phyloP scores from a whole-genome alignment of 2,797 vertebrate species.

The Eulemur rubriventer region DNA sequence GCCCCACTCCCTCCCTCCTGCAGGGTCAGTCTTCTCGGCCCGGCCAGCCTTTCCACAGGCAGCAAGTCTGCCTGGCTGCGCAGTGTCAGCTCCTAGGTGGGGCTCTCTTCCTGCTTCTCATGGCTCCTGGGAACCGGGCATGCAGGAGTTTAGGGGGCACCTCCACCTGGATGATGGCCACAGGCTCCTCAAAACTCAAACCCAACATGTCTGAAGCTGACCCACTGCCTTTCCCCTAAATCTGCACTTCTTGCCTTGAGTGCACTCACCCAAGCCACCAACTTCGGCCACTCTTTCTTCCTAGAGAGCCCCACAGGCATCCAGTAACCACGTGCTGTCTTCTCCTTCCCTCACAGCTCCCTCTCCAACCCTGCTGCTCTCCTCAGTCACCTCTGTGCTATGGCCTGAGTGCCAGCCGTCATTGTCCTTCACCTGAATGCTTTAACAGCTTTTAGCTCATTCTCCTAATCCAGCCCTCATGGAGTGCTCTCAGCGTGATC shows the following conservation, averaged over 20 bases:
- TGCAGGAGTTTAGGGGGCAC: background rate
- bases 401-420: background rate
- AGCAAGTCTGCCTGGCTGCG: rapidly evolving
- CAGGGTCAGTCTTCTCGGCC: background rate
- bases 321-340: rapidly evolving
- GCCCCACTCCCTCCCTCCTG: rapidly evolving
- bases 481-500: background rate
- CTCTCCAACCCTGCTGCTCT: background rate
- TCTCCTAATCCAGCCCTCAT: background rate
- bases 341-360: too few species aligned
- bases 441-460: background rate
- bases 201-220: background rate
- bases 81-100: background rate
- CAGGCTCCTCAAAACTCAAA: background rate
- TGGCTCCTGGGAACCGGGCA: background rate
- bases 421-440: background rate
- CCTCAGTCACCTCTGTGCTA: rapidly evolving
- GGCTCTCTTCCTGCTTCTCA: background rate
- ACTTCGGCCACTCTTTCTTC: background rate
- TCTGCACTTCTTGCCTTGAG: background rate
- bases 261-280: background rate
- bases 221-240: background rate
- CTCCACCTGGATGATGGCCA: background rate
- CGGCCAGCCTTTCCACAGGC: background rate
- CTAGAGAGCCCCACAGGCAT: background rate